Evolutionary conservation across 2,797 vertebrate genomes (phyloP).

Genomic region (Semaprochilodus insignis): DNA sequence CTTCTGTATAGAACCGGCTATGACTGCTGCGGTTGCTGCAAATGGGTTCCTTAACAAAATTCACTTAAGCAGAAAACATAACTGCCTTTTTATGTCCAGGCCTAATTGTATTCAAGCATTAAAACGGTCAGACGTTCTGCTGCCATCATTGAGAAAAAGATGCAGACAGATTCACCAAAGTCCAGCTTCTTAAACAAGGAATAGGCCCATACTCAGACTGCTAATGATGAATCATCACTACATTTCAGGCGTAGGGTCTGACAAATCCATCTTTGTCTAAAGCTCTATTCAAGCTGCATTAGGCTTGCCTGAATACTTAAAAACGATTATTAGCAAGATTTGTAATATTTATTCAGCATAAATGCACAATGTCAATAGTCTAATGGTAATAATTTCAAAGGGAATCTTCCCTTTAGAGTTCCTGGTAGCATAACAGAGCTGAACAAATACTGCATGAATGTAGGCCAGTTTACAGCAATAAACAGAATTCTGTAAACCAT

Average conservation of each 20-base stretch:
- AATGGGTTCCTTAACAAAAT: not conserved
- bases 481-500: too few species aligned
- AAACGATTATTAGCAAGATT: not conserved
- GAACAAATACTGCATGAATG: too few species aligned
- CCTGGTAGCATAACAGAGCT: too few species aligned
- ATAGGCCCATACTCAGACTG: not conserved
- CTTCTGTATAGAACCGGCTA: constrained; percentile 10
- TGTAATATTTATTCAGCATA: not conserved
- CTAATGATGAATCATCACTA: not conserved
- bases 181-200: not conserved
- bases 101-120: constrained; percentile 23
- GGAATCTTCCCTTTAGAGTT: too few species aligned
- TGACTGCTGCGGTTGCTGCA: constrained; percentile 19
- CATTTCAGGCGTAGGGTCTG: not conserved
- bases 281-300: not conserved
- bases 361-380: not conserved
- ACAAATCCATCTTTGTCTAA: not conserved
- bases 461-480: too few species aligned
- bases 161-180: not conserved
- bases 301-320: not conserved
- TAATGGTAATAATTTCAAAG: not conserved
- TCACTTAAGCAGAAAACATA: not conserved
- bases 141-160: not conserved
- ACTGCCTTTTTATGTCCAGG: not conserved
- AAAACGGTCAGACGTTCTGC: not conserved